Conservation (phyloP, 1,140 invertebrate species). For the Conus betulinus region DNA sequence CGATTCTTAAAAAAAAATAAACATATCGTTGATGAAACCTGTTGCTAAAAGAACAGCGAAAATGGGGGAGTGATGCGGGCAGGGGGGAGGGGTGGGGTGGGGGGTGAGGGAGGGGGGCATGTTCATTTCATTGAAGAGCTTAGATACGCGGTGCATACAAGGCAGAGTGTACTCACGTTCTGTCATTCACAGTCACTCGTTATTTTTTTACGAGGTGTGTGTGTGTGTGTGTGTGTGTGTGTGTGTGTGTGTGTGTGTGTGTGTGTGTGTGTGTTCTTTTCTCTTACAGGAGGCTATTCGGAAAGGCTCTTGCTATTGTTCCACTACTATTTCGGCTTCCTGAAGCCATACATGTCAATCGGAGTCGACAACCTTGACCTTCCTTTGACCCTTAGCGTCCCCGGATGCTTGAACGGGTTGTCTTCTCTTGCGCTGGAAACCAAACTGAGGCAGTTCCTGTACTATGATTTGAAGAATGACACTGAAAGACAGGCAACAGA, state of each 20-base stretch:
- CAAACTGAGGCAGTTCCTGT: conserved; percentile 16
- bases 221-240: background rate
- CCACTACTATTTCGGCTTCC: conserved; percentile 36
- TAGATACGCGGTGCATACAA: no score
- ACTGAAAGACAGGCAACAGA: background rate
- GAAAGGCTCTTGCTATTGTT: conserved; percentile 34
- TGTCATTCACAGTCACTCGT: no score
- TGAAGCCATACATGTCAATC: conserved; percentile 17
- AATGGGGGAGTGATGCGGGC: no score
- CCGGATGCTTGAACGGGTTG: conserved; percentile 19
- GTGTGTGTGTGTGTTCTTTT: background rate
- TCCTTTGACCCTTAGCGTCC: background rate
- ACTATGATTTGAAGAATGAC: conserved; percentile 28
- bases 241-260: background rate
- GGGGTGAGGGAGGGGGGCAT: no score
- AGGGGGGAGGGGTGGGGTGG: no score
- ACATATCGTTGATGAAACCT: no score
- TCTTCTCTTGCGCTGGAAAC: background rate
- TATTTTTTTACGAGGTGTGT: background rate
- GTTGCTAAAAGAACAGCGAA: no score
- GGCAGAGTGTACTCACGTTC: no score
- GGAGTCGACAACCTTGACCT: background rate
- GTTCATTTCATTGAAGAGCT: no score
- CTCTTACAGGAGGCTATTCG: background rate
- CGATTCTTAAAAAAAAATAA: no score